Base-by-base conservation (phyloP, 2,797 vertebrate species). In the Carduelis carduelis region DNA sequence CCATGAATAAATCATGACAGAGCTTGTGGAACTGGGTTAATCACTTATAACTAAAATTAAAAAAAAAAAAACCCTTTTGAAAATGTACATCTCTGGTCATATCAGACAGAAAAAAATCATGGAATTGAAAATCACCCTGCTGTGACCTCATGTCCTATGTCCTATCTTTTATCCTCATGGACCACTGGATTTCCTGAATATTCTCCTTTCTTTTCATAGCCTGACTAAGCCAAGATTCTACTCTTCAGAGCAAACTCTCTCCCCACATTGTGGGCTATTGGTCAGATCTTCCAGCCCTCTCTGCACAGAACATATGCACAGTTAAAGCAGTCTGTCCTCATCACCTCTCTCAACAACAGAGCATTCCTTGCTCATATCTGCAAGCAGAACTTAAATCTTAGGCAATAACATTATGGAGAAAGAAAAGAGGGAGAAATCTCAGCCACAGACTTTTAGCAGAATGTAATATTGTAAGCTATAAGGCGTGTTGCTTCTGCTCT, bases 201-300 rank as follows among this genome's bases (percentile, higher is more conserved):
- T 57, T 65, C 18, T 65, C 6, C 24, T 37, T 74, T 68, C 13
- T 77, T 80, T 61, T 80, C 44, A 26, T 26, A 87, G 15, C 11
- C 13, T 81, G 28, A 47, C 20, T 65, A 43, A 10, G 7, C 5
- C 23, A 57, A 44, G 26, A 28, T 34, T 17, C 12, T 43, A 32
- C 7, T n/a, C 21, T 55, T 85, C 24, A 71, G 35, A 50, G 3
- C 0, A 20, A 16, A 22, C 14, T 68, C 14, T 37, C 9, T 22
- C 26, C 7, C 2, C 50, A 56, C 0, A 0, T 4, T 69, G 15
- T 52, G 21, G 11, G 11, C 3, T 63, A 11, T 30, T 64, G 24
- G 39, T 47, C 15, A 83, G 6, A 39, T 24, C 41, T 39, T 43
- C 8, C 50, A 72, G 15, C 8, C 0, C 0, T 4, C 11, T 72